phyloP scores from a whole-genome alignment of 2,113 vertebrate genomes.

The Proteles cristata region DNA sequence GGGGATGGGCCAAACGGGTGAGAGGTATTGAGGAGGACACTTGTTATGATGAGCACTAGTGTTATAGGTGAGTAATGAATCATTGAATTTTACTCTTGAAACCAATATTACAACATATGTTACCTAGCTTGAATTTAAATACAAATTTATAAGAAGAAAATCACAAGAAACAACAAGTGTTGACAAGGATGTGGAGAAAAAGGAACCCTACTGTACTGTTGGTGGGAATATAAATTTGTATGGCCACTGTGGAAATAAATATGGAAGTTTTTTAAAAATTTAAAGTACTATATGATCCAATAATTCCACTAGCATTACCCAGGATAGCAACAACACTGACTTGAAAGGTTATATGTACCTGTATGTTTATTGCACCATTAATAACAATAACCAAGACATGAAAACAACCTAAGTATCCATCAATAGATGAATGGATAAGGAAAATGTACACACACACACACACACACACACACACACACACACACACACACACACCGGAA shows the following conservation, averaged over 20 bases:
- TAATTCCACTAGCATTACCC: background rate
- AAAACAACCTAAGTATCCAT: background rate
- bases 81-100: too few relatives aligned
- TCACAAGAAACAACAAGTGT: background rate
- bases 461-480: background rate
- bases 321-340: background rate
- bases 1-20: too few relatives aligned
- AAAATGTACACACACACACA: background rate
- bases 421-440: background rate
- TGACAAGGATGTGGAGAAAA: background rate
- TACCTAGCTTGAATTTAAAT: too few relatives aligned
- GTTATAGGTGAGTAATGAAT: too few relatives aligned
- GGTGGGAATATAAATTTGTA: background rate
- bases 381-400: background rate
- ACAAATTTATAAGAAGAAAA: too few relatives aligned
- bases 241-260: background rate
- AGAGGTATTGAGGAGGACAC: too few relatives aligned
- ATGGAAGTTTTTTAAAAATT: background rate
- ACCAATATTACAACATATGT: too few relatives aligned
- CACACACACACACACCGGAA: background rate
- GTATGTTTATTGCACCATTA: background rate
- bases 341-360: background rate
- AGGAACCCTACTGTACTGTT: background rate
- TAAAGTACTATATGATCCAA: background rate
- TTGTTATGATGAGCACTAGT: too few relatives aligned